A percentile compares a stretch with the other conserved stretches of the same genome.
Conservation (phyloP, 1,140 invertebrate species). For the Agrilus planipennis region DNA sequence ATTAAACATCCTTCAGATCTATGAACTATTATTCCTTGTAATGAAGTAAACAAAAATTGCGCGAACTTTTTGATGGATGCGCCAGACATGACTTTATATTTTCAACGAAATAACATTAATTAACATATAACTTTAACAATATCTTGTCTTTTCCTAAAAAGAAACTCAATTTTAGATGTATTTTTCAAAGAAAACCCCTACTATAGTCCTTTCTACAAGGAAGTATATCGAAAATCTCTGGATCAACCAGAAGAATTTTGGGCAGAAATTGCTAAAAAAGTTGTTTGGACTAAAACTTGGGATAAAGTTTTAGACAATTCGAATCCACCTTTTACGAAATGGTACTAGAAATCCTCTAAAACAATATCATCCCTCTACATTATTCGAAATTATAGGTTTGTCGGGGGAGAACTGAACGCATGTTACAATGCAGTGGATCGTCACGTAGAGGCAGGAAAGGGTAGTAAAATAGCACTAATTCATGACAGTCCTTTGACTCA, state of each 20-base stretch:
- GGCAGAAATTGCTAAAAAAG: constrained; percentile 56
- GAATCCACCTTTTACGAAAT: constrained; percentile 78
- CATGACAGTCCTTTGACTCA: constrained; percentile 82
- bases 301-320: constrained; percentile 70
- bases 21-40: no score
- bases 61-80: no score
- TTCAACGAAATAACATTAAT: no score
- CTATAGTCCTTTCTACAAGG: constrained; percentile 44
- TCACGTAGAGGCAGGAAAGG: constrained; percentile 68
- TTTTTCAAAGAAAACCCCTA: no score
- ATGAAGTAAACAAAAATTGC: no score
- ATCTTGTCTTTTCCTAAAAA: no score
- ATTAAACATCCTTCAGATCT: no score
- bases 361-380: background rate
- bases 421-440: constrained; percentile 88
- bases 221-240: constrained; percentile 54
- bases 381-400: constrained; percentile 48
- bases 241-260: constrained; percentile 77
- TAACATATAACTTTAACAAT: no score
- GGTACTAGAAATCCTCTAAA: constrained; percentile 41
- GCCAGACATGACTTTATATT: no score
- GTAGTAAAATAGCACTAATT: constrained; percentile 69
- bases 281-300: constrained; percentile 79
- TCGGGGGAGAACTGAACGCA: constrained; percentile 81
- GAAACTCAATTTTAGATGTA: no score